Base-by-base conservation (phyloP, 2,797 vertebrate species). In the Triplophysa yarkandensis region DNA sequence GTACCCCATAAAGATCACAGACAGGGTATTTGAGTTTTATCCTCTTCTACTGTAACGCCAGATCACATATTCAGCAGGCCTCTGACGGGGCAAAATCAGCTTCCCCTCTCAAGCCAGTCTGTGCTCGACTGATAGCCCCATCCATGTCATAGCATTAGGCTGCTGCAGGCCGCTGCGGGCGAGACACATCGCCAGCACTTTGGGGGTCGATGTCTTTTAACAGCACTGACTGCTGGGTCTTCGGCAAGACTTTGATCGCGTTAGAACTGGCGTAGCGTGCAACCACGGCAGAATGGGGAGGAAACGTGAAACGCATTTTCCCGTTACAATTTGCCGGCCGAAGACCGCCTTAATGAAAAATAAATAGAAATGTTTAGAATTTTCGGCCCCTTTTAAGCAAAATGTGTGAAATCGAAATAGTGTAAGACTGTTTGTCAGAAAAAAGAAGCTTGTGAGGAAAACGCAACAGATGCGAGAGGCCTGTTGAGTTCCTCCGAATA, bases 81-180 rank as follows among this genome's bases (percentile, higher is more conserved):
- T 70, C 58, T 75, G 71, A 71, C 68, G 41, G 76, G 14, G 64
- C 41, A 30, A 61, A 69, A 69, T 63, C 71, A 55, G 70, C 68
- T 71, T 61, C 61, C 75, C 34, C 74, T 74, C 44, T 69, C 67
- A 63, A 62, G 62, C 44, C 43, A 72, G 84, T 77, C 83, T 85
- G 82, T 77, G 75, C 54, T 58, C 74, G 57, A 74, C 83, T 78
- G 79, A 88, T 90, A 90, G 87, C 87, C 87, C 81, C 81, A 85
- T 85, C 88, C 87, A 89, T 90, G 87, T 90, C 90, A 89, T 88
- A 83, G 88, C 85, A 89, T 90, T 90, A 90, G 83, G 48, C 44
- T 11, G 11, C 63, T 48, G 63, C 69, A 52, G 70, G 77, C 65
- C 61, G 71, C 86, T 81, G 82, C 27, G 86, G 87, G 85, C 84